Evolutionary conservation across 2,888 invertebrate species (phyloP).

Genomic region (Hyppa rectilinea): DNA sequence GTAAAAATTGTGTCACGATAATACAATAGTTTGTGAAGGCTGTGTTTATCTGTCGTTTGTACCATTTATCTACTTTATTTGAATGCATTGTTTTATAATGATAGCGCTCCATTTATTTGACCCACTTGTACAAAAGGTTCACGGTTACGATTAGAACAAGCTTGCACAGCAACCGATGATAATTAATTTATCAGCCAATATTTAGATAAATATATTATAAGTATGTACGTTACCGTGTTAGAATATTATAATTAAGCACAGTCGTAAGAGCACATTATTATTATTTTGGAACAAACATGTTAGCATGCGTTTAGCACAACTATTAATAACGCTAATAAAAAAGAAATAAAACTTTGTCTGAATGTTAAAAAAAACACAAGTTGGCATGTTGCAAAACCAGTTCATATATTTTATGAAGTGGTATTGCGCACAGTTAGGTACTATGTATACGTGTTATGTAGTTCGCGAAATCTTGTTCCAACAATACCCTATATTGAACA

Average conservation of each 20-base stretch:
- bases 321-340: slow-evolving; percentile 67
- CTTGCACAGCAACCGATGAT: slow-evolving; percentile 11
- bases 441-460: slow-evolving; percentile 58
- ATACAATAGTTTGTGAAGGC: background rate
- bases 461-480: slow-evolving; percentile 35
- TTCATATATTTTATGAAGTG: slow-evolving; percentile 69
- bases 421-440: slow-evolving; percentile 69
- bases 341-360: slow-evolving; percentile 66
- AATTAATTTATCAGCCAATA: slow-evolving; percentile 34
- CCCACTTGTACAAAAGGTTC: slow-evolving; percentile 38
- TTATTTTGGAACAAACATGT: slow-evolving; percentile 49
- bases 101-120: slow-evolving; percentile 35
- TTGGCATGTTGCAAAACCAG: slow-evolving; percentile 73
- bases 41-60: slow-evolving; percentile 3
- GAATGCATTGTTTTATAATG: slow-evolving; percentile 39
- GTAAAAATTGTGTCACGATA: slow-evolving; percentile 8
- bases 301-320: slow-evolving; percentile 61
- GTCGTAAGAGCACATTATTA: slow-evolving; percentile 53
- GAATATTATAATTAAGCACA: slow-evolving; percentile 38
- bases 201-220: slow-evolving; percentile 30
- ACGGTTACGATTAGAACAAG: slow-evolving; percentile 35
- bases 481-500: slow-evolving; percentile 33
- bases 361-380: slow-evolving; percentile 66
- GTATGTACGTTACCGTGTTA: slow-evolving; percentile 6
- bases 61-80: slow-evolving; percentile 1